Evolutionary conservation across 2,888 invertebrate genomes (phyloP).

Genomic region (Ariolimax columbianus): DNA sequence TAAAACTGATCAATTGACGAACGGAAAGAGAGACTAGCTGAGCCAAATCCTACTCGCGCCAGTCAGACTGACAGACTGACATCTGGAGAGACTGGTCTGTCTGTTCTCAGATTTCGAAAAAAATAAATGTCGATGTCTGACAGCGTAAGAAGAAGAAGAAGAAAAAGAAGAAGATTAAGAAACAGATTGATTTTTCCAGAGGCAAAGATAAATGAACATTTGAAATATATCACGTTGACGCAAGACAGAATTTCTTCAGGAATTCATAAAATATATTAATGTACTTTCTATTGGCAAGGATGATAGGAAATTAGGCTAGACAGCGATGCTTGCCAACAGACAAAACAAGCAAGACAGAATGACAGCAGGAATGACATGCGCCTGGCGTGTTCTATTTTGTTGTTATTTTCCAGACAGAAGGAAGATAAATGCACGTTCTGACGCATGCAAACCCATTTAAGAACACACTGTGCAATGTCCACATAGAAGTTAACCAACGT

Average conservation of each 20-base stretch:
- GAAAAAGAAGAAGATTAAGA: too few species aligned
- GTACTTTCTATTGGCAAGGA: background rate
- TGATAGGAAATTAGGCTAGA: background rate
- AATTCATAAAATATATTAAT: background rate
- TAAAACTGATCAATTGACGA: slow-evolving; percentile 22
- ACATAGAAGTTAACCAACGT: too few species aligned
- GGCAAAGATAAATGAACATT: background rate
- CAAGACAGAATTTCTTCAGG: background rate
- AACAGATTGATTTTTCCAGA: background rate
- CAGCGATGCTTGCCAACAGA: background rate
- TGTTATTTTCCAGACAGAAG: too few species aligned
- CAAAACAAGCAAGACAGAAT: background rate
- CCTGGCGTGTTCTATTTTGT: too few species aligned
- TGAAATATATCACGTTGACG: background rate
- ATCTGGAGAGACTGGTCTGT: background rate
- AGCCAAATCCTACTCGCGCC: background rate
- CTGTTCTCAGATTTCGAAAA: background rate
- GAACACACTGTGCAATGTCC: too few species aligned
- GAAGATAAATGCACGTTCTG: too few species aligned
- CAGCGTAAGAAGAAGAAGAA: too few species aligned
- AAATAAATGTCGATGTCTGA: too few species aligned
- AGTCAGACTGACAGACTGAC: slow-evolving; percentile 18
- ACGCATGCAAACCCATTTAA: too few species aligned
- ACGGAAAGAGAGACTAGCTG: slow-evolving; percentile 31
- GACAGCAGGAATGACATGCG: background rate